Conservation (phyloP, 2,797 vertebrate species). For the Knipowitschia caucasica region DNA sequence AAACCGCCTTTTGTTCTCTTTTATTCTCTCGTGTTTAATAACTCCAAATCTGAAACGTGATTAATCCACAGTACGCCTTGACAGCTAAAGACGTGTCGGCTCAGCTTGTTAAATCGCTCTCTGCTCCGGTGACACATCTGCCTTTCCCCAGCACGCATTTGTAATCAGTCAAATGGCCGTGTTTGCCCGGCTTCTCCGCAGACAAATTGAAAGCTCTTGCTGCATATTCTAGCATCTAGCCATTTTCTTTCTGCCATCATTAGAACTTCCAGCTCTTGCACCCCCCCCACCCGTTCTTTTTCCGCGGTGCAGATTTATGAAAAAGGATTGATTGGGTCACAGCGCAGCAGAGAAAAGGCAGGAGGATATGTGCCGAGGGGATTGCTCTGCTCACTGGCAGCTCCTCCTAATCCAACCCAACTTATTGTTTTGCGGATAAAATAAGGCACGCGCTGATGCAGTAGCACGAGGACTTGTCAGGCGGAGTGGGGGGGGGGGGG, state of each 20-base stretch:
- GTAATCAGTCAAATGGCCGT: constrained; percentile 37
- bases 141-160: constrained; percentile 29
- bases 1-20: constrained; percentile 13
- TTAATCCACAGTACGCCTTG: constrained; percentile 15
- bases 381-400: constrained; percentile 44
- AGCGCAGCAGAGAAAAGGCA: constrained; percentile 30
- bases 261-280: constrained; percentile 21
- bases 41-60: neutral
- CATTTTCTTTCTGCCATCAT: constrained; percentile 7
- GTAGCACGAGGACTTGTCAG: constrained; percentile 29
- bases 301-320: constrained; percentile 38
- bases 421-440: constrained; percentile 37
- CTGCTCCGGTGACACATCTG: constrained; percentile 11
- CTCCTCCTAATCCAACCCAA: constrained; percentile 31
- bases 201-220: constrained; percentile 24
- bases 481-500: constrained; percentile 20
- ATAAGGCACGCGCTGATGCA: constrained; percentile 31
- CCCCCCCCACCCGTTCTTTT: neutral
- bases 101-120: constrained; percentile 19
- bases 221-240: constrained; percentile 11
- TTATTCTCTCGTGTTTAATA: neutral
- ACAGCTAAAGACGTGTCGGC: constrained; percentile 16
- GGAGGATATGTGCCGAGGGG: constrained; percentile 27
- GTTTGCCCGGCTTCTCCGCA: constrained; percentile 25
- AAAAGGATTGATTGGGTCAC: constrained; percentile 54